phyloP scores from a whole-genome alignment of 2,888 invertebrate species.

The Silvanus unidentatus region DNA sequence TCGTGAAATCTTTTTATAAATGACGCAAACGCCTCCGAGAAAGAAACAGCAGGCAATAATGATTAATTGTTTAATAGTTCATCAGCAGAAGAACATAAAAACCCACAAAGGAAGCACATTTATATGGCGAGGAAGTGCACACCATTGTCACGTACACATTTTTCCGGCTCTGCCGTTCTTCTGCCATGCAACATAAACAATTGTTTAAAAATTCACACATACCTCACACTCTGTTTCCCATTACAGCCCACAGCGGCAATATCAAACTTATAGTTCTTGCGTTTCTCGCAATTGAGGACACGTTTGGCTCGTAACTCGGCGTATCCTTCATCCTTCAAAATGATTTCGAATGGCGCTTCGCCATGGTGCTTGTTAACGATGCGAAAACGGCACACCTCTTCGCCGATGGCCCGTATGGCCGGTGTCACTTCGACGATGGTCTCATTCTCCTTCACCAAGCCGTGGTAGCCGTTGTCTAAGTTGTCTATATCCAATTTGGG shows the following conservation, averaged over 20 bases:
- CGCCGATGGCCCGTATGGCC: slow-evolving; percentile 67
- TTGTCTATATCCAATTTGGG: slow-evolving; percentile 72
- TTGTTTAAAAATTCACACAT: slow-evolving; percentile 19
- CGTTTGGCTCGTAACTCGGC: slow-evolving; percentile 78
- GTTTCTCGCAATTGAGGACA: slow-evolving; percentile 87
- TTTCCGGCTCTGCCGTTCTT: no score
- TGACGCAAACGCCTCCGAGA: no score
- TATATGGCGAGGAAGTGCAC: no score
- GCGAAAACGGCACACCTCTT: slow-evolving; percentile 75
- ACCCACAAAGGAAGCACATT: no score
- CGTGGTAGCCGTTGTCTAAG: slow-evolving; percentile 85
- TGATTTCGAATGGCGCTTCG: slow-evolving; percentile 74
- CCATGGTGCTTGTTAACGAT: slow-evolving; percentile 90
- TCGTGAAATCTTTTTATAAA: no score
- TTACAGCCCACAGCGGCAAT: slow-evolving; percentile 90
- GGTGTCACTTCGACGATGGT: slow-evolving; percentile 89
- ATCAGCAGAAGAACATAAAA: no score
- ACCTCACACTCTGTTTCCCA: slow-evolving; percentile 60
- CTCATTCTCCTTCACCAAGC: slow-evolving; percentile 87
- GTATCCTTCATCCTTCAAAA: slow-evolving; percentile 56
- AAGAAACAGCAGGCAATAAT: no score
- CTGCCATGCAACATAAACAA: no score
- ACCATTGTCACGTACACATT: no score
- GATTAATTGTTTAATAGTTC: no score
- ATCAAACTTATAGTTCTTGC: slow-evolving; percentile 92